Evolutionary conservation across 2,113 vertebrate genomes (phyloP).

Genomic region (Rhea pennata): DNA sequence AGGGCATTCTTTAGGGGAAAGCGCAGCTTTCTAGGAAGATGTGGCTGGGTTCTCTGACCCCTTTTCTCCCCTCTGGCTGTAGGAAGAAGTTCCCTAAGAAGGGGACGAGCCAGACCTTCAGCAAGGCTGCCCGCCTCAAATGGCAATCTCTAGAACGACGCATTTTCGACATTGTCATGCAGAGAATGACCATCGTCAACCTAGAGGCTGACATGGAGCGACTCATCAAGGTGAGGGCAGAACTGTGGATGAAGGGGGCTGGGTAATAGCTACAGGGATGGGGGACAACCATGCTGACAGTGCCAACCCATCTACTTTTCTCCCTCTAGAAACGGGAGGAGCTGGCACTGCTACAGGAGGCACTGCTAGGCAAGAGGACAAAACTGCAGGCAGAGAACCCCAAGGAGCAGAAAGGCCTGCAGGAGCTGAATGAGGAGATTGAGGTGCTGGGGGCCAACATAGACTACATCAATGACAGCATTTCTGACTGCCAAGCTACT

Average conservation of each 20-base stretch:
- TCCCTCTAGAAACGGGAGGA: constrained; percentile 93
- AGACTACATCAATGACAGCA: constrained; percentile 96
- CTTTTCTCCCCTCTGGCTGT: not conserved
- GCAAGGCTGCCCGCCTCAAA: constrained; percentile 91
- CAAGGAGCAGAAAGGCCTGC: constrained; percentile 86
- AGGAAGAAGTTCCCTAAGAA: constrained; percentile 93
- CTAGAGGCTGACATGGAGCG: constrained; percentile 97
- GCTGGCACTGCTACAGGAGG: constrained; percentile 90
- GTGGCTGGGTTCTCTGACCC: not conserved
- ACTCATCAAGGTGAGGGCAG: constrained; percentile 86
- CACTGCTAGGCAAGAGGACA: constrained; percentile 83
- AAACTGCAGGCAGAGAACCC: constrained; percentile 86
- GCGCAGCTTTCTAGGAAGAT: not conserved
- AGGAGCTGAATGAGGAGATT: constrained; percentile 92
- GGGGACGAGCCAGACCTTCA: constrained; percentile 81
- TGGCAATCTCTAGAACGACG: constrained; percentile 93
- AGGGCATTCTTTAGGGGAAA: not conserved
- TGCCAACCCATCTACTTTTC: not conserved
- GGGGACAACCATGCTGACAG: fast-evolving
- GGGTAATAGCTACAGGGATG: fast-evolving
- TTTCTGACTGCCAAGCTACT: constrained; percentile 96
- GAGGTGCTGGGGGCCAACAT: constrained; percentile 96
- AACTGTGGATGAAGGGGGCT: not conserved
- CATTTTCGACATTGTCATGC: constrained; percentile 94
- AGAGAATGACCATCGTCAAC: constrained; percentile 94